phyloP scores from a whole-genome alignment of 2,888 invertebrate species.

The Dasypogon diadema region DNA sequence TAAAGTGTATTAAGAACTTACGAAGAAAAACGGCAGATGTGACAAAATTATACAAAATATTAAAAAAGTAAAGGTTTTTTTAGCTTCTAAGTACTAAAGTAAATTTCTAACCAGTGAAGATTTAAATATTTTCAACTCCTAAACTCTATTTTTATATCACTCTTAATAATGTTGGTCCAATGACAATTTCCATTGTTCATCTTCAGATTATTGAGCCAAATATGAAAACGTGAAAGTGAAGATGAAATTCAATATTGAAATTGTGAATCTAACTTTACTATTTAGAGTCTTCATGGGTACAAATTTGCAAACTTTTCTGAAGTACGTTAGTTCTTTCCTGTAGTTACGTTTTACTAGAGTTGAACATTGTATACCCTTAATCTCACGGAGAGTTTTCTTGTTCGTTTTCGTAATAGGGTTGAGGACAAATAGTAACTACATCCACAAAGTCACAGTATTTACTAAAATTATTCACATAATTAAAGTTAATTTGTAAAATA shows the following conservation, averaged over 20 bases:
- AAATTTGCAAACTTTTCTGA: conserved; percentile 1
- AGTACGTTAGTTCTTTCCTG: too few species aligned
- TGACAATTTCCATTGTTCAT: conserved; percentile 7
- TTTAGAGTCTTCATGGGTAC: conserved; percentile 17
- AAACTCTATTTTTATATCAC: conserved; percentile 35
- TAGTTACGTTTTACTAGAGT: too few species aligned
- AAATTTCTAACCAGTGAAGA: background rate
- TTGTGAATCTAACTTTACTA: background rate
- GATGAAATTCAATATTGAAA: background rate
- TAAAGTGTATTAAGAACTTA: conserved; percentile 10
- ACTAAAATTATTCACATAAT: too few species aligned
- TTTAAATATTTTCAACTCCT: conserved; percentile 24
- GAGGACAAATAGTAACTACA: too few species aligned
- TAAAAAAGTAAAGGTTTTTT: conserved; percentile 21
- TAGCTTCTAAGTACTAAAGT: conserved; percentile 22
- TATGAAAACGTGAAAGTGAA: background rate
- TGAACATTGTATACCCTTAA: background rate
- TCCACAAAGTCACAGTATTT: too few species aligned
- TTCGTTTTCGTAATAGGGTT: background rate
- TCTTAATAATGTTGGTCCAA: conserved; percentile 15
- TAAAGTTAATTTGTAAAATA: too few species aligned
- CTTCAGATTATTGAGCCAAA: conserved; percentile 19
- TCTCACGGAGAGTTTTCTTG: background rate
- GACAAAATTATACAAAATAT: conserved; percentile 6
- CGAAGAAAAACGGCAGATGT: conserved; percentile 1